Evolutionary conservation across 2,113 vertebrate genomes (phyloP).

Genomic region (Dryoscopus gambensis): DNA sequence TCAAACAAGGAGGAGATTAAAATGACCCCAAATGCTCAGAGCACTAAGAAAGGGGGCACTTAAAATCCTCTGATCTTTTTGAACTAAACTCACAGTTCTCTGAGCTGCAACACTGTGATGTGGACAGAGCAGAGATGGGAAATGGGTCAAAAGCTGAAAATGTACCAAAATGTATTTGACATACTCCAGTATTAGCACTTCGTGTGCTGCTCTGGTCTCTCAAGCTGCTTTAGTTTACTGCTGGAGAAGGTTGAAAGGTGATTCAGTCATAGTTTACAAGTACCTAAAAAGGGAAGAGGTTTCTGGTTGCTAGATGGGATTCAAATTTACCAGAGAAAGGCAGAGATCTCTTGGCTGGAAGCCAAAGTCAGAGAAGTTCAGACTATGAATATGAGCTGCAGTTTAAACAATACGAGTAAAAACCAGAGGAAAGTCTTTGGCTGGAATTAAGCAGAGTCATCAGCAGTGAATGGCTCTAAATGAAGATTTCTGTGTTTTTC

Average conservation of each 20-base stretch:
- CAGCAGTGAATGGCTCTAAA: neutral
- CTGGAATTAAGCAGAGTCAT: neutral
- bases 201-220: neutral
- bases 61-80: neutral
- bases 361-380: neutral
- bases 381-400: neutral
- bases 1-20: neutral
- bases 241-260: slow-evolving; percentile 26
- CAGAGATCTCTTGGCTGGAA: slow-evolving; percentile 11
- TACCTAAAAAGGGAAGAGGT: slow-evolving; percentile 44
- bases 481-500: neutral
- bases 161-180: neutral
- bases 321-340: neutral
- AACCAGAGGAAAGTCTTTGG: neutral
- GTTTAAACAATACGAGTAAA: neutral
- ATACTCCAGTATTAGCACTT: neutral
- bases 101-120: neutral
- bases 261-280: slow-evolving; percentile 2
- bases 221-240: neutral
- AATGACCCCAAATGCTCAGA: neutral
- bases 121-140: neutral
- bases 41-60: neutral
- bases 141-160: neutral
- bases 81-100: neutral
- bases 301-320: slow-evolving; percentile 23